These are phyloP conservation scores for Oxycera nigricornis DNA, from an alignment of 2,888 invertebrate species.

Conservation along the genomic window DNA sequence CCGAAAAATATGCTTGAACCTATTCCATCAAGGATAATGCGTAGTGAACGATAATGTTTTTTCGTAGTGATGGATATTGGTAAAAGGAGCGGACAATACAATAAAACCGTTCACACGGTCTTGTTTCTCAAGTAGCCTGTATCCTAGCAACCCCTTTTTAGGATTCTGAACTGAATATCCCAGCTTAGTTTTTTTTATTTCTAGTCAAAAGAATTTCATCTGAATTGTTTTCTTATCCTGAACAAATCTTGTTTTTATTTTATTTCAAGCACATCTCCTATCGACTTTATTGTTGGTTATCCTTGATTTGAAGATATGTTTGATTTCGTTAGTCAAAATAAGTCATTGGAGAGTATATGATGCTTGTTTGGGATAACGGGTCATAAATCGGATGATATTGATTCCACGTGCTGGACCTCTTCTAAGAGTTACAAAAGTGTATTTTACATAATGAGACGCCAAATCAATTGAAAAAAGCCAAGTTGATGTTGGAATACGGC, in stretches of 20 bases:
- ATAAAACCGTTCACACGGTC: conserved; percentile 5
- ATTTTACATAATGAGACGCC: too few species aligned
- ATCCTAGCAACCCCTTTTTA: conserved; percentile 36
- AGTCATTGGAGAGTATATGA: not conserved
- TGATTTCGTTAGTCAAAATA: not conserved
- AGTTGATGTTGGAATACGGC: too few species aligned
- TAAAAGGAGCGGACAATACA: conserved; percentile 3
- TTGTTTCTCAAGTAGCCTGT: conserved; percentile 1
- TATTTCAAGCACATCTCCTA: not conserved
- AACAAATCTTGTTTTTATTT: not conserved
- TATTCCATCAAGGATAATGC: not conserved
- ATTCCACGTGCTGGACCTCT: not conserved
- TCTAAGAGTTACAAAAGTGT: too few species aligned
- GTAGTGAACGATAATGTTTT: not conserved
- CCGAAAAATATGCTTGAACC: not conserved
- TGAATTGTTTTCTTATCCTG: conserved; percentile 12
- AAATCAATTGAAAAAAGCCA: too few species aligned
- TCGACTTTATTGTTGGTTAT: not conserved
- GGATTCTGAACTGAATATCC: conserved; percentile 1
- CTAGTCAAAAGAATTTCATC: conserved; percentile 7
- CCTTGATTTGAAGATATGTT: not conserved
- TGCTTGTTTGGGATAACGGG: not conserved
- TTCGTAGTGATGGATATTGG: not conserved
- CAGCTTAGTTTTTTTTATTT: conserved; percentile 1
- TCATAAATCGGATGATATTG: not conserved